Percentiles rank a stretch among this genome's conserved stretches.
phyloP scores from a whole-genome alignment of 2,888 invertebrate species.

The Cerceris rybyensis region DNA sequence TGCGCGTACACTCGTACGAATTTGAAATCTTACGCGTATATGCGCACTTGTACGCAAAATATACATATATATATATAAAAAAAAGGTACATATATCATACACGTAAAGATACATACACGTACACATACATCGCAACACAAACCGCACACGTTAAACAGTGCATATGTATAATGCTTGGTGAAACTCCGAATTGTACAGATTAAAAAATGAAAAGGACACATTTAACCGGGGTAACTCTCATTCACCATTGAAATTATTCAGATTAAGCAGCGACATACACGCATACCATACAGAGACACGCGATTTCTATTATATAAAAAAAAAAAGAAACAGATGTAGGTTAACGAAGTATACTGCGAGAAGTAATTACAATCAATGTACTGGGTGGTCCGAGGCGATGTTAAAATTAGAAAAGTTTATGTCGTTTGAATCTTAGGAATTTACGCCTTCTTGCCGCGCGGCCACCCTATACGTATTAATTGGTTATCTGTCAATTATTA shows the following conservation, averaged over 20 bases:
- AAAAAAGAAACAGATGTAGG: slow-evolving; percentile 50
- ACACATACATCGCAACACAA: slow-evolving; percentile 6
- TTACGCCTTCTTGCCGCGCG: slow-evolving; percentile 77
- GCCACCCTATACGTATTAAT: slow-evolving; percentile 77
- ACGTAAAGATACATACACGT: no score
- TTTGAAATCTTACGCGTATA: no score
- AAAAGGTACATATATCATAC: no score
- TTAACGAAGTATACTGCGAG: slow-evolving; percentile 72
- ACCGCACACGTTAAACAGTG: slow-evolving; percentile 37
- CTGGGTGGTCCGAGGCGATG: slow-evolving; percentile 76
- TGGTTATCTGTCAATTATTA: slow-evolving; percentile 81
- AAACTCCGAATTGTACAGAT: slow-evolving; percentile 59
- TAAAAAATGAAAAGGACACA: background rate
- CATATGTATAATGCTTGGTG: slow-evolving; percentile 63
- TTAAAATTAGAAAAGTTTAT: slow-evolving; percentile 79
- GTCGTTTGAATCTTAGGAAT: slow-evolving; percentile 75
- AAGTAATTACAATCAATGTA: slow-evolving; percentile 80
- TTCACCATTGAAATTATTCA: slow-evolving; percentile 27
- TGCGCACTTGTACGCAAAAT: no score
- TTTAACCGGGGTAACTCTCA: slow-evolving; percentile 6
- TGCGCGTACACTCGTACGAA: background rate
- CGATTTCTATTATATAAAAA: slow-evolving; percentile 62
- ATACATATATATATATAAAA: no score
- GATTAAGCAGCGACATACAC: slow-evolving; percentile 7
- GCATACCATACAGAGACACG: slow-evolving; percentile 37